A percentile compares a stretch with the other conserved stretches of the same genome.
Conservation (phyloP, 2,113 vertebrate genomes). For the Eupsittula cactorum region DNA sequence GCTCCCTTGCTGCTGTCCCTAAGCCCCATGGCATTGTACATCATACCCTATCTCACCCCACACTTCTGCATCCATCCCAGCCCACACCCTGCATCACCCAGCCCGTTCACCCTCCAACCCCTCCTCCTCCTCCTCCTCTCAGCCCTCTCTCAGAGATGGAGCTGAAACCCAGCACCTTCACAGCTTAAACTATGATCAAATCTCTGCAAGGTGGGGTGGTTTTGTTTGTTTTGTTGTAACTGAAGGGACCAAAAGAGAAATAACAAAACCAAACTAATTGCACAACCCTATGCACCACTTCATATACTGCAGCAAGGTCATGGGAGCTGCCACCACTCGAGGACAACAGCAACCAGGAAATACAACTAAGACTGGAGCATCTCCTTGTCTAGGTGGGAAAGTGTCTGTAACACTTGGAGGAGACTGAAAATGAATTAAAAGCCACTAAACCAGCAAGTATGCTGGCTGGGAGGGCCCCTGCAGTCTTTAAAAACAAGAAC, state of each 20-base stretch:
- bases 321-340: not conserved
- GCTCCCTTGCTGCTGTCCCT: not conserved
- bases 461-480: not conserved
- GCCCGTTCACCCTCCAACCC: not conserved
- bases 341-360: not conserved
- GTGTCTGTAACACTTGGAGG: not conserved
- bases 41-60: fast-evolving
- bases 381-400: not conserved
- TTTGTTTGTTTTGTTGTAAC: not conserved
- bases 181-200: not conserved
- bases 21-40: fast-evolving
- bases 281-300: not conserved
- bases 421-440: not conserved
- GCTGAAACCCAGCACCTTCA: not conserved
- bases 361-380: not conserved
- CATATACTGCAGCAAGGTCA: not conserved
- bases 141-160: not conserved
- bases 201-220: not conserved
- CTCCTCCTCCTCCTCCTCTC: not conserved
- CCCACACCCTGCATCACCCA: fast-evolving
- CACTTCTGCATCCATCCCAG: not conserved
- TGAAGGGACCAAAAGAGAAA: not conserved
- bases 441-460: not conserved
- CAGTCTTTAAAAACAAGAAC: conserved; percentile 18
- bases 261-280: not conserved